phyloP scores from a whole-genome alignment of 2,797 vertebrate species.

The Melanotaenia nigrans region DNA sequence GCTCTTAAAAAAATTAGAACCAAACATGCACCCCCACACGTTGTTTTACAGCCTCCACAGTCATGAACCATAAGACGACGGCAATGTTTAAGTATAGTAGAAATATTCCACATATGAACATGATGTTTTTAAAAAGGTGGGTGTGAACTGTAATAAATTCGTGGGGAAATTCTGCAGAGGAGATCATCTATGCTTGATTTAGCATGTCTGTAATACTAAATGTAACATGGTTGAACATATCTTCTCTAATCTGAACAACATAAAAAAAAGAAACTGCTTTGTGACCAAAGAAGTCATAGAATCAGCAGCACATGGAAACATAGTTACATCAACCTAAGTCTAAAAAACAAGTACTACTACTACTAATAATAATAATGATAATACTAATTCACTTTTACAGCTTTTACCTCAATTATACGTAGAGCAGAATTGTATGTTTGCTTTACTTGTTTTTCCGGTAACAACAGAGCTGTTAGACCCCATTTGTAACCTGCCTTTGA shows the following conservation, averaged over 20 bases:
- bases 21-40: no score
- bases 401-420: background rate
- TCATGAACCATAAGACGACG: no score
- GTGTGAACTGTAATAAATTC: background rate
- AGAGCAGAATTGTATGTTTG: background rate
- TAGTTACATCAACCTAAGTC: background rate
- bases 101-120: no score
- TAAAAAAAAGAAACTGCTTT: no score
- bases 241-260: no score
- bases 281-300: no score
- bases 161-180: background rate
- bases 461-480: background rate
- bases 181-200: conserved; percentile 4
- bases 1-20: no score
- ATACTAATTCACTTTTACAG: background rate
- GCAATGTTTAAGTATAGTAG: no score
- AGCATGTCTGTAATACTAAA: background rate
- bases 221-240: no score
- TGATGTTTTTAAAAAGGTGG: no score
- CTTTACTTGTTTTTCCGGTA: background rate
- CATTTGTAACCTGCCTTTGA: background rate
- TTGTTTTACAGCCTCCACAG: no score
- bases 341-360: no score
- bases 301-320: background rate
- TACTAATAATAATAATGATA: background rate